Evolutionary conservation across 2,797 vertebrate genomes (phyloP).

Genomic region (Clamator glandarius): DNA sequence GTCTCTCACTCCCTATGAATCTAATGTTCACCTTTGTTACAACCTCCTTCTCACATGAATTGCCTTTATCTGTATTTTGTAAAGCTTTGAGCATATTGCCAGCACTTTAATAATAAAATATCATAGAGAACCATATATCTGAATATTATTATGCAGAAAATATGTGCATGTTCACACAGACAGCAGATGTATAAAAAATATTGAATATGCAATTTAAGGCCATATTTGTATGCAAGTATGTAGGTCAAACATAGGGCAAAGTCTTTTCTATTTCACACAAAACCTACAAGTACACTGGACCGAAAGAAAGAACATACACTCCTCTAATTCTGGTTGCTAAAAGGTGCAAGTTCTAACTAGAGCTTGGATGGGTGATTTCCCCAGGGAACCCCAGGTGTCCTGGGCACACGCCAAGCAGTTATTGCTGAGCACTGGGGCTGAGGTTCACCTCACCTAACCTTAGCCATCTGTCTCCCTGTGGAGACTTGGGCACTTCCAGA

Average conservation of each 20-base stretch:
- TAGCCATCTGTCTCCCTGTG: constrained; percentile 60
- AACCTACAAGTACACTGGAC: constrained; percentile 11
- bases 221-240: constrained; percentile 19
- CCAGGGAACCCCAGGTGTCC: constrained; percentile 71
- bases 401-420: constrained; percentile 37
- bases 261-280: background rate
- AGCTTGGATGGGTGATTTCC: constrained; percentile 50
- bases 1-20: constrained; percentile 13
- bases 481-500: constrained; percentile 33
- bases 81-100: constrained; percentile 63
- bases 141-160: constrained; percentile 63
- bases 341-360: constrained; percentile 55
- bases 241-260: constrained; percentile 67
- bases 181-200: constrained; percentile 58
- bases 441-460: constrained; percentile 66
- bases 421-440: constrained; percentile 47
- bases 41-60: constrained; percentile 49
- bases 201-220: constrained; percentile 54
- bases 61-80: constrained; percentile 58
- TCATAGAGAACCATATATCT: constrained; percentile 40
- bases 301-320: background rate
- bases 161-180: constrained; percentile 65
- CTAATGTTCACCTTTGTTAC: constrained; percentile 31
- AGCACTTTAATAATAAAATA: constrained; percentile 62
- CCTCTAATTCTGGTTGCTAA: constrained; percentile 60